Base-by-base conservation (phyloP, 2,113 vertebrate species). In the Elanoides forficatus region DNA sequence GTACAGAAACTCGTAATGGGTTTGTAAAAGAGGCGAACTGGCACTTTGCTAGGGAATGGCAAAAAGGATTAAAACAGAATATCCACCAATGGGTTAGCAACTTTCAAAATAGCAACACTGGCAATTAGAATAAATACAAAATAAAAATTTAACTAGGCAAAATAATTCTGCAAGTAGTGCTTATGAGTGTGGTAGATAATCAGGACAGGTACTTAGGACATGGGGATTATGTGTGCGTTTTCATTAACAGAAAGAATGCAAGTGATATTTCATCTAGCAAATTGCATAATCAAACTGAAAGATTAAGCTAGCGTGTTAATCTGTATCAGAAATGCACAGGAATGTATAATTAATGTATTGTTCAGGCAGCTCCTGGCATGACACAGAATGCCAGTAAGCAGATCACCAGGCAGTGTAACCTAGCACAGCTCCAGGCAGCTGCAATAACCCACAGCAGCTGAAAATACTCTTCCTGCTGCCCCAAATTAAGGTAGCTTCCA, bases 111-210 rank as follows among this genome's bases (percentile, higher is more conserved):
- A 92, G 74, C 42, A 92, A 63, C 86, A 38, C 48, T 70, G 43
- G 62, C 74, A 91, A 95, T 90, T 91, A 92, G 81, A 84, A 94
- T 92, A 91, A 97, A 93, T 52, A 91, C 38, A 79, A 92, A 91
- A 85, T 45, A 60, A 90, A 82, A 74, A 67, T 90, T 78, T 62
- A 92, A 82, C 58, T n/a, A 83, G 55, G 80, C 83, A 95, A 86
- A 66, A 71, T 59, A 75, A 87, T 88, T 86, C 91, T 65, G 68
- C 67, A 53, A 75, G 86, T 34, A 38, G 81, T 1, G 1, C 47
- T 94, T 87, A 88, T 55, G 67, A 89, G 58, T 1, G 7, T 0
- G 0, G 70, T 71, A 85, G 91, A 87, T 82, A 91, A 89, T 85
- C n/a, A 4, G 67, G 93, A 93, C 67, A 86, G 92, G 80, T 76